Percentiles rank a stretch among this genome's conserved stretches.
These are phyloP conservation scores for Tanytarsus gracilentus DNA, from an alignment of 2,888 invertebrate genomes.

Conservation along the genomic window DNA sequence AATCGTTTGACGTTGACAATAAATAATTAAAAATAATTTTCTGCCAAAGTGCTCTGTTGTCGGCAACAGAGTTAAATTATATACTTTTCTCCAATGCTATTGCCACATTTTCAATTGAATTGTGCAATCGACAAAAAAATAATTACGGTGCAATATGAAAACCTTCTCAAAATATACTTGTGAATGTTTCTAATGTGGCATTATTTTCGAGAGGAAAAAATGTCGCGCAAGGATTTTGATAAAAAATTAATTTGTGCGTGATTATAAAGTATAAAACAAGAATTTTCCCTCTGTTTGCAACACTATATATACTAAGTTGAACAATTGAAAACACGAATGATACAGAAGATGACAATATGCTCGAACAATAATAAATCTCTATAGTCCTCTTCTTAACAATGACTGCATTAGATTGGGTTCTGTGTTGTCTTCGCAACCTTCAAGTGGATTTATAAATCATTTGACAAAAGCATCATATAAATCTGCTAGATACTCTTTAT, in stretches of 20 bases:
- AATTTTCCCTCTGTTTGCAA: neutral
- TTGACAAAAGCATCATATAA: constrained; percentile 21
- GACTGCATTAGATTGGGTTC: constrained; percentile 4
- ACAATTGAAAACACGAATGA: constrained; percentile 2
- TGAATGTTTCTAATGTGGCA: neutral
- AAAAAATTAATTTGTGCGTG: constrained; percentile 14
- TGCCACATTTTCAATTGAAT: neutral
- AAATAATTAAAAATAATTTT: constrained; percentile 13
- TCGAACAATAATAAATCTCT: constrained; percentile 7
- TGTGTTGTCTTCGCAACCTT: constrained; percentile 1
- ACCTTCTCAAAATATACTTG: neutral
- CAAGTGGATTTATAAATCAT: constrained; percentile 27
- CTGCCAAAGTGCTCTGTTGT: too few species aligned
- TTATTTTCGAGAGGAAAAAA: too few species aligned
- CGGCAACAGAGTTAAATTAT: too few species aligned
- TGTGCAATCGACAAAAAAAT: constrained; percentile 2
- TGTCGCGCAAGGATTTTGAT: neutral
- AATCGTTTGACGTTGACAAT: constrained; percentile 5
- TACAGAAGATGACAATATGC: neutral
- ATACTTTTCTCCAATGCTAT: too few species aligned
- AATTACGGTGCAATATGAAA: neutral
- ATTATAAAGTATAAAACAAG: constrained; percentile 9
- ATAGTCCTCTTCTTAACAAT: neutral
- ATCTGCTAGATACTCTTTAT: constrained; percentile 4
- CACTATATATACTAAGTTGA: neutral